These are phyloP conservation scores for Ptiloglossa arizonensis DNA, from an alignment of 1,140 invertebrate genomes.

Conservation along the genomic window DNA sequence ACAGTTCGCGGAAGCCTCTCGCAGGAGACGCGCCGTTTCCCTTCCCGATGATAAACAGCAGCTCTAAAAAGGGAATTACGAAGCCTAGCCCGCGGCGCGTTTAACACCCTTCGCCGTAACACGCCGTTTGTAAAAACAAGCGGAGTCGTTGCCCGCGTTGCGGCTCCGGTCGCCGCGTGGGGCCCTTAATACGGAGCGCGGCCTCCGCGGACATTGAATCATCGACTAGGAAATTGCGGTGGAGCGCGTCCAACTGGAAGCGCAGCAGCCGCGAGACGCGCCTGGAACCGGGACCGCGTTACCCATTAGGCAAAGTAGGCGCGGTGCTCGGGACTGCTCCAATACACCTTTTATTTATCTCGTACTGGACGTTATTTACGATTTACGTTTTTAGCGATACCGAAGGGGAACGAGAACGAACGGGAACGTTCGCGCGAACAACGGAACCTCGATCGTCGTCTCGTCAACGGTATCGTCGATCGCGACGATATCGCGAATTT, in stretches of 20 bases:
- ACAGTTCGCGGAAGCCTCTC: slow-evolving; percentile 53
- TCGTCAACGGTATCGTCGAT: no score
- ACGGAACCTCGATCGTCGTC: no score
- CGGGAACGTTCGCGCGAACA: no score
- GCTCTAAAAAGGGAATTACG: slow-evolving; percentile 42
- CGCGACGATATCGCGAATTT: no score
- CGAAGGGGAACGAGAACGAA: no score
- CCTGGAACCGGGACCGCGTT: background rate
- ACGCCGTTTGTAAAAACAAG: slow-evolving; percentile 27
- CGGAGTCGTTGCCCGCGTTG: slow-evolving; percentile 6
- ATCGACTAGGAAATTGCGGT: slow-evolving; percentile 15
- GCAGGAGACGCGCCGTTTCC: slow-evolving; percentile 31
- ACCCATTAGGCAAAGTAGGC: no score
- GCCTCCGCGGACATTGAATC: slow-evolving; percentile 11
- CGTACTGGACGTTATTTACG: background rate
- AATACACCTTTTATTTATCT: background rate
- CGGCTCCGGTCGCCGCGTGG: background rate
- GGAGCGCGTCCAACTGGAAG: background rate
- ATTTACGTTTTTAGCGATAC: no score
- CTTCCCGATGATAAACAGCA: slow-evolving; percentile 19
- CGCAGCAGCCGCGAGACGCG: background rate
- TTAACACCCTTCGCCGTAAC: slow-evolving; percentile 29
- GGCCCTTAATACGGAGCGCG: background rate
- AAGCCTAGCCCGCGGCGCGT: slow-evolving; percentile 33
- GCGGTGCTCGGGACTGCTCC: no score